Evolutionary conservation across 2,113 vertebrate genomes (phyloP), one percentile per base, ranked within the genome.

Genomic region (Hoplias malabaricus): DNA sequence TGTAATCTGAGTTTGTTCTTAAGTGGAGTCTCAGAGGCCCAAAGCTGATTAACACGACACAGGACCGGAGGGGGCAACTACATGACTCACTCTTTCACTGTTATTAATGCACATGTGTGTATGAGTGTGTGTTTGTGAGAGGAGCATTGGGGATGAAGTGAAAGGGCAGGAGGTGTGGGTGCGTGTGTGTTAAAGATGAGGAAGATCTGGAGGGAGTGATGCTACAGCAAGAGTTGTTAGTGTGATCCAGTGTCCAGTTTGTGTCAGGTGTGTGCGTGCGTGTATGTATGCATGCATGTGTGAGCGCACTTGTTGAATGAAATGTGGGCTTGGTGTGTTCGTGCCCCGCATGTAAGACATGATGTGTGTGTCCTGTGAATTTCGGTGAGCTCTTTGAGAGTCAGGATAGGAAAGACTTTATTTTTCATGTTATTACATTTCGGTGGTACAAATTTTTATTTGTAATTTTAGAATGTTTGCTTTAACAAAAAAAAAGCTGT

Each of bases 21-120:
- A 43, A 68, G n/a, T 25, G 63, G 27, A 75, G 63, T 79, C 74
- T 79, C 79, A 61, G 21, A 82, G 75, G 19, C 46, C 86, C 73
- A 78, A 69, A 75, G 70, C 65, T 67, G 83, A 89, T 88, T 84
- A 77, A 81, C 42, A 75, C 57, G 40, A 31, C 72, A 57, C 81
- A 46, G 31, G 81, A 75, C 83, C 76, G 79, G 54, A 73, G 80
- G 46, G 43, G 75, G 68, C 68, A 66, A 42, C 80, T 72, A 70
- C 31, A 5, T 90, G 89, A 91, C 73, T 90, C 87, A 86, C 50
- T 1, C 3, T 38, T 13, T 11, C 54, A n/a, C 29, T 13, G 62
- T 36, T 66, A 69, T 82, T 59, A 61, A 19, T 9, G 19, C 21
- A n/a, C 54, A 62, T 36, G 61, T 54, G 43, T 48, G 57, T 43